Conservation (phyloP, 2,113 vertebrate genomes). For the Nycticebus coucang region DNA sequence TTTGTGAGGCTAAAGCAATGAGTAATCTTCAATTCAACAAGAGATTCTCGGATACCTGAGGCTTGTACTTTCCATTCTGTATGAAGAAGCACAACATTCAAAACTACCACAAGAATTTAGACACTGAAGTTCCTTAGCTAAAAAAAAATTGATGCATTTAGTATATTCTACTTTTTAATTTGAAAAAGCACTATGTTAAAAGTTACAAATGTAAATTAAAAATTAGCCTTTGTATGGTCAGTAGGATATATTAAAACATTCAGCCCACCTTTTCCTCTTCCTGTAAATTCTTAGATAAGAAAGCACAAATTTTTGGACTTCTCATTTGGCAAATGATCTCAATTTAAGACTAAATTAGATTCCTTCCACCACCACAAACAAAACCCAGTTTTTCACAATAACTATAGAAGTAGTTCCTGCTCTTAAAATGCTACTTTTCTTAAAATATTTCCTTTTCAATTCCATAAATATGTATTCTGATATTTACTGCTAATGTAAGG, state of each 20-base stretch:
- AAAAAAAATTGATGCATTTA: constrained; percentile 19
- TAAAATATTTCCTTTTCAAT: constrained; percentile 49
- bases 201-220: constrained; percentile 40
- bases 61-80: neutral
- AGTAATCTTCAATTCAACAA: neutral
- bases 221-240: neutral
- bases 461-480: constrained; percentile 17
- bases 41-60: neutral
- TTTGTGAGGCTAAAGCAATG: constrained; percentile 16
- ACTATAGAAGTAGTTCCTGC: neutral
- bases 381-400: constrained; percentile 25
- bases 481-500: constrained; percentile 35
- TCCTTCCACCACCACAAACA: neutral
- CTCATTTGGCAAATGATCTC: neutral
- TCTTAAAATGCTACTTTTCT: constrained; percentile 50
- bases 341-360: neutral
- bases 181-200: constrained; percentile 65
- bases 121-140: neutral
- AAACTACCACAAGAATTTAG: constrained; percentile 4
- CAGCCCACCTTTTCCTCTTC: neutral
- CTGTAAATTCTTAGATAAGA: constrained; percentile 37
- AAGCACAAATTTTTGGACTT: constrained; percentile 13
- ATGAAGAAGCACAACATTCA: neutral
- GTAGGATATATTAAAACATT: neutral
- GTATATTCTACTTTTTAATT: constrained; percentile 41